These are phyloP conservation scores for Nasonia oneida DNA, from an alignment of 2,888 invertebrate genomes.

Conservation along the genomic window DNA sequence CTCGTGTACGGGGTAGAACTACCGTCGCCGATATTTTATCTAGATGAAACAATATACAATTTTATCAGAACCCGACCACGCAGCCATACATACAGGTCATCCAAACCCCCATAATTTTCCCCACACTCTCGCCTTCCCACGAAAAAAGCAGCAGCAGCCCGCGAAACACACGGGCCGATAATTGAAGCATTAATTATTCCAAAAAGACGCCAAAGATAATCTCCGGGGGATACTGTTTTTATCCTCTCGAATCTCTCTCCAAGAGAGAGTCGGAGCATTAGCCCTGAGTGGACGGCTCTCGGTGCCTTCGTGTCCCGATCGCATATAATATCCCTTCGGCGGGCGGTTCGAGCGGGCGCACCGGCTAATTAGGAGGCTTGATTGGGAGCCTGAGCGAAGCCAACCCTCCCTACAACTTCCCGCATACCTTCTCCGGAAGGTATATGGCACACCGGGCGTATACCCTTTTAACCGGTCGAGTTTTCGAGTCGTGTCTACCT, in stretches of 20 bases:
- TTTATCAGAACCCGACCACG: conserved; percentile 11
- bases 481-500: conserved; percentile 23
- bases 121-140: conserved; percentile 8
- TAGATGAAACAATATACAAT: conserved; percentile 54
- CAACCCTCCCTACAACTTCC: conserved; percentile 33
- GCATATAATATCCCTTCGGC: conserved; percentile 49
- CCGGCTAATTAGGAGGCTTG: conserved; percentile 75
- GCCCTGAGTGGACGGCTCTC: conserved; percentile 61
- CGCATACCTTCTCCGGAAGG: conserved; percentile 39
- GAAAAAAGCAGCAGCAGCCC: neutral
- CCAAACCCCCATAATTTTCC: conserved; percentile 51
- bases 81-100: neutral
- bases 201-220: conserved; percentile 55
- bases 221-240: conserved; percentile 35
- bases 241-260: conserved; percentile 46
- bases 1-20: neutral
- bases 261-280: conserved; percentile 55
- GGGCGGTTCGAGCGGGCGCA: conserved; percentile 54
- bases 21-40: conserved; percentile 4
- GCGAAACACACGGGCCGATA: conserved; percentile 29
- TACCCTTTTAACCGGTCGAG: conserved; percentile 49
- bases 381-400: conserved; percentile 67
- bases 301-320: conserved; percentile 41
- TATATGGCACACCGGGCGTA: neutral
- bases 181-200: conserved; percentile 62